phyloP scores from a whole-genome alignment of 1,140 invertebrate genomes.

The Diabrotica virgifera region DNA sequence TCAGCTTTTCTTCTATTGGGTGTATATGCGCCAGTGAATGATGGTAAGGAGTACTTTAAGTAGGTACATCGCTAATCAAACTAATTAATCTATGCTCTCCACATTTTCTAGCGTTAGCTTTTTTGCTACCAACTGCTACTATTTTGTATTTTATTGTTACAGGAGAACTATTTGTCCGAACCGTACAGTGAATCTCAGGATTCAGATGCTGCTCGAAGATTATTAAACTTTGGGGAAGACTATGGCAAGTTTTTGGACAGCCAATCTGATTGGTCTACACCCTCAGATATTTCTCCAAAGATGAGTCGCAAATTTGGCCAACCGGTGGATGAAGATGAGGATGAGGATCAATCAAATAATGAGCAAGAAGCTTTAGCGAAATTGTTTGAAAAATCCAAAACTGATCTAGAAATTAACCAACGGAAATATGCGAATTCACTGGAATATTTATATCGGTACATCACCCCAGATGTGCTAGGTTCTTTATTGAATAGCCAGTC shows the following conservation, averaged over 20 bases:
- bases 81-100: too few relatives aligned
- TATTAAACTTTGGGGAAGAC: conserved; percentile 88
- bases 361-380: conserved; percentile 43
- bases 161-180: conserved; percentile 90
- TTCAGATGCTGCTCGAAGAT: conserved; percentile 73
- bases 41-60: too few relatives aligned
- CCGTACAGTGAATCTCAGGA: conserved; percentile 88
- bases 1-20: too few relatives aligned
- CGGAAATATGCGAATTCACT: conserved; percentile 31
- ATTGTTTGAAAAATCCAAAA: conserved; percentile 39
- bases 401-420: conserved; percentile 42
- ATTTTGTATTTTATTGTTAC: conserved; percentile 28
- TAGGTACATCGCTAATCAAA: too few relatives aligned
- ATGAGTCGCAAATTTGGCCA: conserved; percentile 40
- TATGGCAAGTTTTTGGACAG: conserved; percentile 85
- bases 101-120: too few relatives aligned
- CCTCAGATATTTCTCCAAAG: conserved; percentile 58
- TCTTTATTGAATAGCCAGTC: conserved; percentile 15
- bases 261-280: conserved; percentile 75
- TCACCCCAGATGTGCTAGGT: conserved; percentile 36
- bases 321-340: conserved; percentile 27
- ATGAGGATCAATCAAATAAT: conserved; percentile 39
- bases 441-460: conserved; percentile 19
- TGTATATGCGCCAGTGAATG: too few relatives aligned
- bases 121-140: not conserved